Conservation (phyloP, 2,888 invertebrate species). For the Drosophila eohydei region DNA sequence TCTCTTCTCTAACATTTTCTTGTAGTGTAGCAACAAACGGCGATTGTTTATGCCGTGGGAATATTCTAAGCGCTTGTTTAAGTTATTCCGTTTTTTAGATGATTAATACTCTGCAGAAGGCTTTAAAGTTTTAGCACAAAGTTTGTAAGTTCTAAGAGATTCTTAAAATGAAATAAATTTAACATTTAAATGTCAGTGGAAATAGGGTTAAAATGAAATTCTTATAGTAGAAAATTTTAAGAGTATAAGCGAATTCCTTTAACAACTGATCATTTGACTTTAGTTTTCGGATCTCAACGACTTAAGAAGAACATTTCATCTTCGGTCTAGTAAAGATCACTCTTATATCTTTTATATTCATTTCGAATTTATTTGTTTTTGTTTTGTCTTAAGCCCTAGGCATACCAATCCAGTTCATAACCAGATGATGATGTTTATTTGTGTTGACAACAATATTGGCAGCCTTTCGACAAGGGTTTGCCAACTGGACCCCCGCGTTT, state of each 20-base stretch:
- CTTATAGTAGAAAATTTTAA: background rate
- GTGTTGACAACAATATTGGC: slow-evolving; percentile 73
- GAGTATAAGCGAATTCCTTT: background rate
- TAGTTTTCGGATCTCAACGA: background rate
- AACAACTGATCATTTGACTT: background rate
- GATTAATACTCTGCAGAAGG: slow-evolving; percentile 1
- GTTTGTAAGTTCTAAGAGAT: too few relatives aligned
- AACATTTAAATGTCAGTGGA: too few relatives aligned
- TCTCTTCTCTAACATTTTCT: slow-evolving; percentile 53
- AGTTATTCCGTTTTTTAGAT: slow-evolving; percentile 12
- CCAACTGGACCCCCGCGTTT: slow-evolving; percentile 21
- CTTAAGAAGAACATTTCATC: background rate
- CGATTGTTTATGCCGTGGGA: slow-evolving; percentile 63
- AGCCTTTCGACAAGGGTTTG: slow-evolving; percentile 30
- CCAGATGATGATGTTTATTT: slow-evolving; percentile 74
- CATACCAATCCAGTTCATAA: slow-evolving; percentile 30
- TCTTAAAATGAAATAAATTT: too few relatives aligned
- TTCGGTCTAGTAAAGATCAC: background rate
- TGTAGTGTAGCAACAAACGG: slow-evolving; percentile 59
- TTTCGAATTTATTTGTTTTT: background rate
- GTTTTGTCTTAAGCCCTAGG: slow-evolving; percentile 10
- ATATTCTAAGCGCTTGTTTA: slow-evolving; percentile 57
- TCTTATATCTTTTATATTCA: slow-evolving; percentile 7
- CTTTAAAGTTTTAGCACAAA: background rate
- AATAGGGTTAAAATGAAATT: background rate